Percentiles rank a stretch among this genome's conserved stretches.
Conservation (phyloP, 2,888 invertebrate genomes). For the Dicyrtoma fusca region DNA sequence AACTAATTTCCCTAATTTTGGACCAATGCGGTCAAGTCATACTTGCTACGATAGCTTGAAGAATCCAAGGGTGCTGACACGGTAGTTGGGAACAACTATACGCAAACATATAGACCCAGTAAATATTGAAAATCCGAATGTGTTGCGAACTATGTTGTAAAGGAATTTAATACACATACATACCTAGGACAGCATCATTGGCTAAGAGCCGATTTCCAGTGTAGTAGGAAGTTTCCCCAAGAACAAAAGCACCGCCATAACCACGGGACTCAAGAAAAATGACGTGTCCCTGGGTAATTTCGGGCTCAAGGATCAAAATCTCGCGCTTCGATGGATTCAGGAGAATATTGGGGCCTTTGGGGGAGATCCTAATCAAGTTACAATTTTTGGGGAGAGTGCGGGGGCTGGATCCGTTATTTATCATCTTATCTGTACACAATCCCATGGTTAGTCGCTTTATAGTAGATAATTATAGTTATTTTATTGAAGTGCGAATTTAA, state of each 20-base stretch:
- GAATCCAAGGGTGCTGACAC: constrained; percentile 33
- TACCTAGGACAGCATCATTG: constrained; percentile 38
- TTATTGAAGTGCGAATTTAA: constrained; percentile 15
- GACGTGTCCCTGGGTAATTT: too few species aligned
- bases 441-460: neutral
- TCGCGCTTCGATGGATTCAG: constrained; percentile 31
- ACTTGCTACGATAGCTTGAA: too few species aligned
- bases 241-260: constrained; percentile 32
- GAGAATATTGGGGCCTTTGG: constrained; percentile 32
- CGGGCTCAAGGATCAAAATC: constrained; percentile 25
- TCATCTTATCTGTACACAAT: constrained; percentile 16
- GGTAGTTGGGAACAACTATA: constrained; percentile 28
- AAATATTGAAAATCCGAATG: too few species aligned
- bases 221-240: constrained; percentile 37
- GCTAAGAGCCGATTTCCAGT: constrained; percentile 28
- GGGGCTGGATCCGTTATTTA: constrained; percentile 14
- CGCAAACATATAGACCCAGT: neutral
- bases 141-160: neutral
- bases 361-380: constrained; percentile 29
- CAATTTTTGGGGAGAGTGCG: constrained; percentile 33
- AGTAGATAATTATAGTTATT: neutral
- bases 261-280: too few species aligned
- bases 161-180: neutral
- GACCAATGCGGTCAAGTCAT: too few species aligned
- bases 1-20: too few species aligned